These are phyloP conservation scores for Oreohelix idahoensis DNA, from an alignment of 1,140 invertebrate genomes.

Conservation along the genomic window DNA sequence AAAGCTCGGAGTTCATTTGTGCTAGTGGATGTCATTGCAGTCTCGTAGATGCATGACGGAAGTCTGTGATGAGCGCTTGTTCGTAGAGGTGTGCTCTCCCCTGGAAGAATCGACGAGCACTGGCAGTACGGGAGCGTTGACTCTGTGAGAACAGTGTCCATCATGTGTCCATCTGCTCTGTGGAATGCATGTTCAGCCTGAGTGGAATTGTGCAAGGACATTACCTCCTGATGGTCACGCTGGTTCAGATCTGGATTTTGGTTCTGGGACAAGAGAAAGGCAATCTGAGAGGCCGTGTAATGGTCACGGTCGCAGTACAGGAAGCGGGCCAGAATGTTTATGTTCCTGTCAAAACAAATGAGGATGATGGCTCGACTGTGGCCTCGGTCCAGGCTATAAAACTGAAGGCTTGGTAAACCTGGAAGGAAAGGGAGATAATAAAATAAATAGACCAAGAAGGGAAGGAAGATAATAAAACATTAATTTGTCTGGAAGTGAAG, in stretches of 20 bases:
- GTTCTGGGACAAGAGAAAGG: constrained; percentile 53
- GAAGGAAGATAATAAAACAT: no score
- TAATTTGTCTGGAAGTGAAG: no score
- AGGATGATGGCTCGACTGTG: constrained; percentile 68
- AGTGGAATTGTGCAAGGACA: not conserved
- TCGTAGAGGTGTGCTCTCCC: constrained; percentile 3
- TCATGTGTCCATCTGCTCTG: not conserved
- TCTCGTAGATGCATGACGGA: not conserved
- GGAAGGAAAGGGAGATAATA: not conserved
- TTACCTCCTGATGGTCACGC: constrained; percentile 5
- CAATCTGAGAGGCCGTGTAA: constrained; percentile 52
- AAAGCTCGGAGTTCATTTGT: not conserved
- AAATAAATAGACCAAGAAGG: not conserved
- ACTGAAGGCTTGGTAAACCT: constrained; percentile 70
- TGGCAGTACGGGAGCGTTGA: not conserved
- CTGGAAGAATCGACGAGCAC: not conserved
- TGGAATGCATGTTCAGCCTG: constrained; percentile 17
- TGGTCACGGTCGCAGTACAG: constrained; percentile 62
- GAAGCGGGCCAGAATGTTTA: constrained; percentile 66
- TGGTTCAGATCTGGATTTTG: constrained; percentile 39
- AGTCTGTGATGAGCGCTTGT: not conserved
- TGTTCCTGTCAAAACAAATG: constrained; percentile 69
- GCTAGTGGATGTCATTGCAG: not conserved
- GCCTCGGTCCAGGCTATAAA: constrained; percentile 72
- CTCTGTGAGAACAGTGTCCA: not conserved